Percentiles rank a stretch among this genome's conserved stretches.
Evolutionary conservation across 2,797 vertebrate species (phyloP).

Genomic region (Tokudaia tokunoshimensis): DNA sequence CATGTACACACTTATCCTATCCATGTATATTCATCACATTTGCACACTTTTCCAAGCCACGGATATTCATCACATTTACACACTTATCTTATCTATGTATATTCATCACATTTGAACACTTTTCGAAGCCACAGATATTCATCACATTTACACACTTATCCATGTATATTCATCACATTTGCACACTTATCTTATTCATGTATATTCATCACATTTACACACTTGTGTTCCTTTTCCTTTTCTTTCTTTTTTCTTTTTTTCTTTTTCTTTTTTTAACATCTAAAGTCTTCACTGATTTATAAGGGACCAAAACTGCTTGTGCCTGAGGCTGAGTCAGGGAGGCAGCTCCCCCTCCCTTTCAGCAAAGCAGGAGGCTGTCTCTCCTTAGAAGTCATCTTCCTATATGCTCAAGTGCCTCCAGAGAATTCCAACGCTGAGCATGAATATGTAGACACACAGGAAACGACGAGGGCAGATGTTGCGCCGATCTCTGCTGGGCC

Average conservation of each 20-base stretch:
- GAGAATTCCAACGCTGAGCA: conserved; percentile 88
- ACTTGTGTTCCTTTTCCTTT: neutral
- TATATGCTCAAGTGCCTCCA: conserved; percentile 83
- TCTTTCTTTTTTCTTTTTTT: neutral
- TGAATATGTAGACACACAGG: conserved; percentile 88
- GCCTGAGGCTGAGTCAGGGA: conserved; percentile 44
- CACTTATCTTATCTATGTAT: neutral
- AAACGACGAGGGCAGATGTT: conserved; percentile 89
- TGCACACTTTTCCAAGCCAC: neutral
- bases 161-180: neutral
- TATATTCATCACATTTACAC: neutral
- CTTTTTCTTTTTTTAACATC: neutral
- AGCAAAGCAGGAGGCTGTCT: conserved; percentile 81
- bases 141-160: neutral
- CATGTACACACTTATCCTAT: neutral
- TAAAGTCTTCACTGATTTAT: conserved; percentile 54
- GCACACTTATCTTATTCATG: neutral
- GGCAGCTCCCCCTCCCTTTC: conserved; percentile 28
- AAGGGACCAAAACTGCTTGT: conserved; percentile 60
- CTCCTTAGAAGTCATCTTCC: conserved; percentile 85
- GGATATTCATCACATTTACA: neutral
- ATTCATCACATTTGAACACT: no score
- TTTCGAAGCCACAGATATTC: neutral
- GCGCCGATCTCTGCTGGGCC: conserved; percentile 84
- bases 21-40: neutral